Base-by-base conservation (phyloP, 1,140 invertebrate species). In the Euwallacea similis region DNA sequence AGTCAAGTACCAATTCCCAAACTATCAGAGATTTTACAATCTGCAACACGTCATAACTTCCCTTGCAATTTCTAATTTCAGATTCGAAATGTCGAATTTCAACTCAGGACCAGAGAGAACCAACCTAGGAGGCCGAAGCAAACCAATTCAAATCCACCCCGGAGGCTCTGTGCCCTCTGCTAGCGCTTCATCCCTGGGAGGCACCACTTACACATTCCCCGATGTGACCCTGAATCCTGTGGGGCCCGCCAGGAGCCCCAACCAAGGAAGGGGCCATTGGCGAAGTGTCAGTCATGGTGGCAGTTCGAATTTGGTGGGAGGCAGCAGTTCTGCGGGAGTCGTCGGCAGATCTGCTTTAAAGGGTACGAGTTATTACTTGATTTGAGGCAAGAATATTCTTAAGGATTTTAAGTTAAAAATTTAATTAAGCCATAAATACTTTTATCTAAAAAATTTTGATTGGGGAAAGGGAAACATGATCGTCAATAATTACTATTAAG, bases 241-340 rank as follows among this genome's bases (percentile, higher is more conserved):
- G 13, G 60, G 61, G 9, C 46, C 16, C 7, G 60, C 70, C 6
- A 66, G 73, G n/a, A 74, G 69, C 21, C 74, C 79, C 8, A 53
- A 71, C 58, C 78, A 79, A 47, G 47, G 69, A 2, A 73, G 86
- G 77, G 88, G 87, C 72, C 92, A 94, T 80, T 86, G 87, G 46
- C 86, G 92, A 43, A 93, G 92, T 60, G 88, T 91, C 65, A 94
- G 92, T 78, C 92, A 94, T 83, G 91, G 92, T 10, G 91, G 90
- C 66, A 84, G 87, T 41, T 82, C 86, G 7, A 84, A 86, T 13
- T 82, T 80, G 83, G 72, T 56, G 13, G 83, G 82, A 82, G 41
- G 84, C 84, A 42, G 83, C 82, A 67, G 79, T 66, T 75, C 69
- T 6, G 74, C 77, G 63, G 78, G 84, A 33, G 79, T 84, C 41